Evolutionary conservation across 2,888 invertebrate genomes (phyloP), one percentile per base, ranked within the genome.

Genomic region (Operophtera brumata): DNA sequence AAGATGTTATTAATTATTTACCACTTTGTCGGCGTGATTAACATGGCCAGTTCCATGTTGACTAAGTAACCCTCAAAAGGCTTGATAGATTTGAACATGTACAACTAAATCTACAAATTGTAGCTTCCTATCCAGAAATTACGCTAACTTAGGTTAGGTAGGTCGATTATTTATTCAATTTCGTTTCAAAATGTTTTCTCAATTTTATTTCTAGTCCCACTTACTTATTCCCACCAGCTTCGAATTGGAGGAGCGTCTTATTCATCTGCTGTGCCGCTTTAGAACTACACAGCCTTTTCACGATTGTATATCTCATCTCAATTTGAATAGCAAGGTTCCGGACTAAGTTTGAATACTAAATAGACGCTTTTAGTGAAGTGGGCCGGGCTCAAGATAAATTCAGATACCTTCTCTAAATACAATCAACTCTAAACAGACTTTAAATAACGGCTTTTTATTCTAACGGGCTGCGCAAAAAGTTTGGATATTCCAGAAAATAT

Each of bases 281-380:
- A 69, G 67, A 68, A 68, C 69, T 69, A 63, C 62, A 66, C 64
- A 69, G 71, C 64, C 73, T 75, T 77, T 79, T 73, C 67, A 67
- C 61, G 64, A 64, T 66, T 75, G 72, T 77, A 71, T 75, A 78
- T 80, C 76, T 75, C 74, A 78, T 78, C 80, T 77, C 78, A 9
- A 30, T 9, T 30, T 30, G 79, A 80, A 81, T 76, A 70, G 78
- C 67, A 67, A 65, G 66, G 71, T 68, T 69, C 67, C 63, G 70
- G 64, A 75, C 80, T 69, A 67, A 72, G 69, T 77, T 75, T 76
- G 82, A 80, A 82, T 82, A 77, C 76, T 77, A 80, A 82, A 75
- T 74, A 71, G 73, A 60, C 57, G 69, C 69, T 74, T 67, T 72
- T 69, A 69, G 69, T 61, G 39, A 57, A 55, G 53, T 51, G 43